Base-by-base conservation (phyloP, 2,888 invertebrate genomes). In the Drosophila fulvimacula region DNA sequence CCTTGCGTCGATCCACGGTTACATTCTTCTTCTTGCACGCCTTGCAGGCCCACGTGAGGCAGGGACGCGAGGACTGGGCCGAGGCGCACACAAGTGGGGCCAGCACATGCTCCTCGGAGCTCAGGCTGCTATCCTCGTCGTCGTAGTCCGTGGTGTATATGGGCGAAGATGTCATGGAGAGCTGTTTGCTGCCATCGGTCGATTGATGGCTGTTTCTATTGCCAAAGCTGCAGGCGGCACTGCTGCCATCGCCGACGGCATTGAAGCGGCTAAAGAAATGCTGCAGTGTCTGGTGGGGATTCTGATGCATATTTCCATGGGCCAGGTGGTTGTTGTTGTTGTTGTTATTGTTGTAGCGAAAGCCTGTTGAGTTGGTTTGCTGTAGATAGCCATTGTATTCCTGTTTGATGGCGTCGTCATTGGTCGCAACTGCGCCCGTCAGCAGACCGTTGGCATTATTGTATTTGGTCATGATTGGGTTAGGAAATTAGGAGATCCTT, bases 1-100 rank as follows among this genome's bases (percentile, higher is more conserved):
- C 99, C 94, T 98, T 98, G 90, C 99, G 94, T 60, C 99, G 94
- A 93, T 99, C 99, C 10, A 99, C 97, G 0, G 98, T 96, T 48
- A 98, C 98, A 17, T 97, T 98, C 93, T 98, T 98, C 93, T 98
- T 96, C 93, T 98, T 98, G 93, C 98, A 98, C 0, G 98, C 98
- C 91, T 98, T 98, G 93, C 99, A 99, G 3, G 98, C 98, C 98
- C 98, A 99, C 13, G 98, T 95, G 42, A 99, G 94, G 90, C 98
- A 99, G 70, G 97, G 95, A 71, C 97, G 95, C 3, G 90, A 91
- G 30, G 90, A 89, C 72, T 91, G 92, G 5, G 92, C 91, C 69
- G 92, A 89, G 84, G 94, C 91, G 91, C 94, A 92, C 80, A 92
- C 87, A 82, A 93, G 80, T 69, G 94, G 92, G 48, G 93, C 91